phyloP scores from a whole-genome alignment of 2,888 invertebrate species.

The Acanthosepion lycidas region DNA sequence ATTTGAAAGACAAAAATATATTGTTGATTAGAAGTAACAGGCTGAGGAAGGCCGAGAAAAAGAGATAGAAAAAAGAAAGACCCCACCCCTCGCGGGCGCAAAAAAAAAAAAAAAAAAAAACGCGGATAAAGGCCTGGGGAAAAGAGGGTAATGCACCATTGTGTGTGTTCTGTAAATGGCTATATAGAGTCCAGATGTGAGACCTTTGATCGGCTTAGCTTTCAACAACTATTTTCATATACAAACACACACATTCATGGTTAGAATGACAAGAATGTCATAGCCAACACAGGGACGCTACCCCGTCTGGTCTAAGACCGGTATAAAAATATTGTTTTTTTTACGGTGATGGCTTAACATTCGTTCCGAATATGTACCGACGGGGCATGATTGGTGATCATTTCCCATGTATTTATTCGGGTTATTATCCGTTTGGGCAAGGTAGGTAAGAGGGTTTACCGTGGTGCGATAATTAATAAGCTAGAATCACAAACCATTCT shows the following conservation, averaged over 20 bases:
- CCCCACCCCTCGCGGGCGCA: too few relatives aligned
- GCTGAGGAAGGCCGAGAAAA: neutral
- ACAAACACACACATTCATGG: constrained; percentile 6
- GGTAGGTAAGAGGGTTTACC: neutral
- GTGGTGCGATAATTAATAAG: neutral
- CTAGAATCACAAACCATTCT: neutral
- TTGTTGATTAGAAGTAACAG: neutral
- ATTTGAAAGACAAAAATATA: neutral
- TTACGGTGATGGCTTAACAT: neutral
- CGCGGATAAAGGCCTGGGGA: neutral
- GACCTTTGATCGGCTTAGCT: constrained; percentile 33
- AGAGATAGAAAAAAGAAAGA: neutral
- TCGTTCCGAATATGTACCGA: neutral
- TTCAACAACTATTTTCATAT: constrained; percentile 33
- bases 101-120: neutral
- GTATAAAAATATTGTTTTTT: neutral
- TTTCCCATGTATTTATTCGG: neutral
- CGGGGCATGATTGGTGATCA: neutral
- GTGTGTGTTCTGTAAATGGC: constrained; percentile 33
- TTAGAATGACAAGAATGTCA: neutral
- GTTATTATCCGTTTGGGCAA: neutral
- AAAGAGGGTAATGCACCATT: neutral
- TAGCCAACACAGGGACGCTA: neutral
- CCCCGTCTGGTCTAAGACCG: neutral
- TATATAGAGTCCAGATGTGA: constrained; percentile 33